Evolutionary conservation across 2,797 vertebrate species (phyloP).

Genomic region (Gephyroberyx darwinii): DNA sequence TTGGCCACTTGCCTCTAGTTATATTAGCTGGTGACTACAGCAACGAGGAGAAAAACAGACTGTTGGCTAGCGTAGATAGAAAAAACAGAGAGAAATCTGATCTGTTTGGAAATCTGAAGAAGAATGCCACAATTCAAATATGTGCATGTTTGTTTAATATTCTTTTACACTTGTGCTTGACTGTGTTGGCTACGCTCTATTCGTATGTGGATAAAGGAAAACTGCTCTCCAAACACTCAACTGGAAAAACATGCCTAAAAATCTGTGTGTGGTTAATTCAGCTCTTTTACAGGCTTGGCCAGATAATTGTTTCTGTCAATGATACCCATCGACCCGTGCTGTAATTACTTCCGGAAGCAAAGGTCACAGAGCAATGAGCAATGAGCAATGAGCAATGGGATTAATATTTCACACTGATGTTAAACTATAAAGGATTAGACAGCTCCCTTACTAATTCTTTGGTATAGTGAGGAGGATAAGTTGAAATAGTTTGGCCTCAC

Average conservation of each 20-base stretch:
- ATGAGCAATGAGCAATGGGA: slow-evolving; percentile 64
- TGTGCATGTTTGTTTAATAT: slow-evolving; percentile 34
- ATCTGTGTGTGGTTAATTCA: slow-evolving; percentile 56
- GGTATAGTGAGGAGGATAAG: slow-evolving; percentile 8
- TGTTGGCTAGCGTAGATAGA: not conserved
- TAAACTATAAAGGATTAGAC: slow-evolving; percentile 59
- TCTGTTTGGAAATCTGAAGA: slow-evolving; percentile 25
- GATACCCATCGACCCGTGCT: slow-evolving; percentile 73
- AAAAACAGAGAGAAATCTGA: slow-evolving; percentile 9
- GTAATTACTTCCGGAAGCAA: slow-evolving; percentile 76
- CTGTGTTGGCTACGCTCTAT: slow-evolving; percentile 12
- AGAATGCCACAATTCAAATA: slow-evolving; percentile 5
- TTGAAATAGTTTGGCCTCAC: slow-evolving; percentile 33
- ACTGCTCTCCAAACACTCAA: slow-evolving; percentile 38
- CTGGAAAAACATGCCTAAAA: slow-evolving; percentile 52
- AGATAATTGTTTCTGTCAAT: slow-evolving; percentile 71
- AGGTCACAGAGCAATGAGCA: slow-evolving; percentile 64
- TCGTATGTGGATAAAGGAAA: slow-evolving; percentile 36
- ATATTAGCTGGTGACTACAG: slow-evolving; percentile 1
- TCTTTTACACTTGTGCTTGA: slow-evolving; percentile 13
- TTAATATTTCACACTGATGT: slow-evolving; percentile 63
- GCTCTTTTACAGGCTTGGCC: slow-evolving; percentile 60
- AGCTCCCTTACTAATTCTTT: slow-evolving; percentile 41
- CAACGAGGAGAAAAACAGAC: slow-evolving; percentile 15
- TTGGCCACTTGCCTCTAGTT: slow-evolving; percentile 24